Base-by-base conservation (phyloP, 2,113 vertebrate genomes). In the Argyrosomus japonicus region DNA sequence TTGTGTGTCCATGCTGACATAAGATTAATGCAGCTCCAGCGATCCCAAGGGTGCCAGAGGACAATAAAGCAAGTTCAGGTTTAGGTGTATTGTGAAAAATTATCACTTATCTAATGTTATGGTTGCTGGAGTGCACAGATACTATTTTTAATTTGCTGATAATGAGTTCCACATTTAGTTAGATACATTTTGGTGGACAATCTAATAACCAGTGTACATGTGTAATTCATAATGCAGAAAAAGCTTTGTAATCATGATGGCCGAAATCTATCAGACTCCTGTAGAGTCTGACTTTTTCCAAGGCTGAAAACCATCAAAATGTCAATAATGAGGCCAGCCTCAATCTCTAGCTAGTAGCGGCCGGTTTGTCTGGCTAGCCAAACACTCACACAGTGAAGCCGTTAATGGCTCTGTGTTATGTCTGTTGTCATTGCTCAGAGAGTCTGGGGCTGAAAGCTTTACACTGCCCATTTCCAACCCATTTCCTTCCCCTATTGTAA, bases 371-470 rank as follows among this genome's bases (percentile, higher is more conserved):
- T 85, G 68, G 58, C 76, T 71, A 54, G 69, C 70, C 79, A 86
- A 86, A 87, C 83, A 78, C 68, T 79, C 74, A 61, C 81, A 87
- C 65, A 75, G 81, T 71, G 74, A 82, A 68, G 68, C 82, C 64
- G 76, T 81, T 92, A 91, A 90, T 91, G 87, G 88, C 45, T 87
- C 84, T 87, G 83, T 92, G 80, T 88, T 88, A 48, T 88, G 86
- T 90, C 83, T 93, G 86, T 82, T 91, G 68, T 92, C 91, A 86
- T 79, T 87, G 86, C 73, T 77, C 78, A 65, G 53, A 86, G 73
- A 80, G 81, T 67, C 75, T 8, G 17, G 56, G 80, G 63, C 84
- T 86, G 76, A 91, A 86, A 88, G 81, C 87, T 86, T 84, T 81
- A 84, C 74, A 1, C 75, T 67, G 76, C 76, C 88, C 56, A 69